These are phyloP conservation scores for Macaria liturata DNA, from an alignment of 2,888 invertebrate species.

Conservation along the genomic window DNA sequence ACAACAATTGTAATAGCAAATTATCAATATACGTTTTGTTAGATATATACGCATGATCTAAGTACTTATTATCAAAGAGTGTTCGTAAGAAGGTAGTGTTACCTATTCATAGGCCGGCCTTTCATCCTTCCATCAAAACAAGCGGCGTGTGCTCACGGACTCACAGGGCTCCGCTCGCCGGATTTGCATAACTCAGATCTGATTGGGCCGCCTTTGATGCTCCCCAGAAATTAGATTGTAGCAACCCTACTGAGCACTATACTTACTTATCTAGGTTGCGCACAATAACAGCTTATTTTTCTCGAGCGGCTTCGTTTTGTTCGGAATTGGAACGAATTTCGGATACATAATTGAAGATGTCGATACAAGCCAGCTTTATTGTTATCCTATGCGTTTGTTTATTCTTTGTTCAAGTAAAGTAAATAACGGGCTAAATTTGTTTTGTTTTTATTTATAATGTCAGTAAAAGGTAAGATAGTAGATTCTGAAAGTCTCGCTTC, in stretches of 20 bases:
- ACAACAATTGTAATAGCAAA: too few relatives aligned
- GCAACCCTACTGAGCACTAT: constrained; percentile 15
- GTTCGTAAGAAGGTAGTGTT: constrained; percentile 1
- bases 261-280: constrained; percentile 16
- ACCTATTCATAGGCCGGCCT: constrained; percentile 17
- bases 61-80: neutral
- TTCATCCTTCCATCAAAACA: constrained; percentile 25
- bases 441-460: too few relatives aligned
- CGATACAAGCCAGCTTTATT: constrained; percentile 4
- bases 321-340: constrained; percentile 11
- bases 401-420: too few relatives aligned
- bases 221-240: constrained; percentile 24
- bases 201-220: constrained; percentile 41
- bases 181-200: constrained; percentile 45
- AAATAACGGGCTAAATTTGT: too few relatives aligned
- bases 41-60: too few relatives aligned
- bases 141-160: constrained; percentile 28
- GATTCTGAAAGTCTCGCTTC: too few relatives aligned
- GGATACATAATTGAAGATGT: constrained; percentile 13
- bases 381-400: too few relatives aligned
- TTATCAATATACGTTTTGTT: too few relatives aligned
- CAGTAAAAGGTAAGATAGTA: too few relatives aligned
- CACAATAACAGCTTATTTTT: constrained; percentile 11
- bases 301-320: constrained; percentile 12
- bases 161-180: constrained; percentile 31